Conservation (phyloP, 2,797 vertebrate genomes). For the Adelosebastes latens region DNA sequence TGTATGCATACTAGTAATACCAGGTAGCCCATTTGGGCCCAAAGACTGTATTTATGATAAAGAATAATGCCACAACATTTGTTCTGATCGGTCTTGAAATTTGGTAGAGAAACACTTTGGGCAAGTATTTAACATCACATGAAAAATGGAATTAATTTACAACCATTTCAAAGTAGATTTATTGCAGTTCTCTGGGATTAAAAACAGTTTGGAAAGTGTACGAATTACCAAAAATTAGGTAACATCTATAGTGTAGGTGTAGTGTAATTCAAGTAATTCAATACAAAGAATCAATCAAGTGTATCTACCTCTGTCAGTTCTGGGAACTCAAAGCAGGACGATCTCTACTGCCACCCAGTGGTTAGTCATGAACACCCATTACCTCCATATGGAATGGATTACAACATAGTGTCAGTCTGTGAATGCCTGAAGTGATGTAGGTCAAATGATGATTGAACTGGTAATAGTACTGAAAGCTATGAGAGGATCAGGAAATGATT, state of each 20-base stretch:
- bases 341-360: constrained; percentile 58
- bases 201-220: not conserved
- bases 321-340: not conserved
- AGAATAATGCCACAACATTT: too few relatives aligned
- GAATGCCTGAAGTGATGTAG: constrained; percentile 6
- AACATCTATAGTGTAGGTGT: too few relatives aligned
- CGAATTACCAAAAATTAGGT: too few relatives aligned
- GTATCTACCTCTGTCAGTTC: not conserved
- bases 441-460: not conserved
- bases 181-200: not conserved
- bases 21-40: too few relatives aligned
- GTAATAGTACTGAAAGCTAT: not conserved
- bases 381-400: constrained; percentile 39
- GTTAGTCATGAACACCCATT: not conserved
- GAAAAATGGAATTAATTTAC: not conserved
- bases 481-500: constrained; percentile 1
- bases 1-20: not conserved
- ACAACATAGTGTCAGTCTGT: not conserved
- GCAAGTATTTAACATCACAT: too few relatives aligned
- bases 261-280: not conserved
- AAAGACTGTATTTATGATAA: too few relatives aligned
- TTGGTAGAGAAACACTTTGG: too few relatives aligned
- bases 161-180: not conserved
- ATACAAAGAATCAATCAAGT: not conserved
- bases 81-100: accelerated